Evolutionary conservation across 2,113 vertebrate species (phyloP).

Genomic region (Saguinus imperator): DNA sequence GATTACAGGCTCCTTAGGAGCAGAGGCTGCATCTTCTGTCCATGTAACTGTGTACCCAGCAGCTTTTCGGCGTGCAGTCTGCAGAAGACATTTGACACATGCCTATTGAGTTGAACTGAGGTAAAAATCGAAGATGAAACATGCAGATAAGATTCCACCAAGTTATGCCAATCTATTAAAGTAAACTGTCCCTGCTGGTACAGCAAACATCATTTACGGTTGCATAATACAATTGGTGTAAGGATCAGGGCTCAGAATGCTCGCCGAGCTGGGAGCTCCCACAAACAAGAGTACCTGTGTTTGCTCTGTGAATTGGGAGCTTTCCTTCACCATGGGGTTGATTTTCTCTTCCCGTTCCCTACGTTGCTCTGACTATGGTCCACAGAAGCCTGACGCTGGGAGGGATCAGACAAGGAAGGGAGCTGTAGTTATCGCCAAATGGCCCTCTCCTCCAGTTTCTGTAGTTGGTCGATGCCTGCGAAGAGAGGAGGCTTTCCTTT

Average conservation of each 20-base stretch:
- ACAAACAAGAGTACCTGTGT: rapidly evolving
- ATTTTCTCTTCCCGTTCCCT: neutral
- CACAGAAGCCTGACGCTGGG: rapidly evolving
- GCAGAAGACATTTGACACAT: neutral
- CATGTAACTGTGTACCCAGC: neutral
- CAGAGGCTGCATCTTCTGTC: neutral
- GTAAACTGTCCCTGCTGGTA: too few species aligned
- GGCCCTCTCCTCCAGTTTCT: neutral
- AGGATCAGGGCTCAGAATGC: neutral
- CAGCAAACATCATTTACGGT: rapidly evolving
- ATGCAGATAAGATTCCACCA: neutral
- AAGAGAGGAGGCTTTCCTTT: neutral
- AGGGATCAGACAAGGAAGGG: neutral
- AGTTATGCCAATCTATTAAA: neutral
- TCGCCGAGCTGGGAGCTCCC: neutral
- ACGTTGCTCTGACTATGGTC: neutral
- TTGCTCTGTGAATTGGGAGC: rapidly evolving
- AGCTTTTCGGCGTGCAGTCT: neutral
- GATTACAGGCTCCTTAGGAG: neutral
- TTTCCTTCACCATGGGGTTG: neutral
- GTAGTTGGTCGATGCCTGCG: neutral
- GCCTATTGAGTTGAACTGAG: neutral
- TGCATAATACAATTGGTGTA: rapidly evolving
- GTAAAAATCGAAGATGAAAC: neutral
- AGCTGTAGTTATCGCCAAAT: too few species aligned